These are phyloP conservation scores for Falcunculus frontatus DNA, from an alignment of 2,113 vertebrate genomes.

Conservation along the genomic window DNA sequence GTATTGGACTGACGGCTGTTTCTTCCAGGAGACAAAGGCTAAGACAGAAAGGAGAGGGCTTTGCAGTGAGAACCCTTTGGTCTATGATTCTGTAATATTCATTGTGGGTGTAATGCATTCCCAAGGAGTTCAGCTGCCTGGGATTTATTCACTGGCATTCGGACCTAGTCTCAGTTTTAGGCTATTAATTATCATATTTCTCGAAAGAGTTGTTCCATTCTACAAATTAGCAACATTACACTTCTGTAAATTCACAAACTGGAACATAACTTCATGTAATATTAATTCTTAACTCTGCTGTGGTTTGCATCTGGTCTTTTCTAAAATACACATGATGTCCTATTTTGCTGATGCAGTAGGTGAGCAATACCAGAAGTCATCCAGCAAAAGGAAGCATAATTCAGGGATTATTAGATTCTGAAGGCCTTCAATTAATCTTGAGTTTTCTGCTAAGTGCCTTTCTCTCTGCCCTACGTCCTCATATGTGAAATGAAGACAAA, in stretches of 20 bases:
- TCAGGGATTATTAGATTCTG: not conserved
- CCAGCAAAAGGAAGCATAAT: not conserved
- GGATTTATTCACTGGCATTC: not conserved
- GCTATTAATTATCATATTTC: not conserved
- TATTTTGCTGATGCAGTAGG: not conserved
- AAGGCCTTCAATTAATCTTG: not conserved
- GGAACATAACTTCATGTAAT: not conserved
- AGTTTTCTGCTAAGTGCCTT: not conserved
- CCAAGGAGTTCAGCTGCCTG: not conserved
- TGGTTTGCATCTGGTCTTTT: not conserved
- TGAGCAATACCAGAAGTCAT: not conserved
- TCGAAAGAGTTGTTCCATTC: not conserved
- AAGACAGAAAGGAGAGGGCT: not conserved
- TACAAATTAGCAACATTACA: not conserved
- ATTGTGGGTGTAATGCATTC: not conserved
- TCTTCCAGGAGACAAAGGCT: not conserved
- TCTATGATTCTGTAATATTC: not conserved
- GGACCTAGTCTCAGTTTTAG: not conserved
- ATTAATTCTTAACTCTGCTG: not conserved
- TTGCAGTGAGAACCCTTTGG: accelerated
- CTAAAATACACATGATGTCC: not conserved
- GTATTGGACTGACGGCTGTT: not conserved
- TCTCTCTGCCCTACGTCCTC: not conserved
- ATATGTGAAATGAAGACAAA: not conserved
- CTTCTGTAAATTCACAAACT: not conserved